These are phyloP conservation scores for Sycophila sp. DNA, from an alignment of 1,140 invertebrate genomes.

Conservation along the genomic window DNA sequence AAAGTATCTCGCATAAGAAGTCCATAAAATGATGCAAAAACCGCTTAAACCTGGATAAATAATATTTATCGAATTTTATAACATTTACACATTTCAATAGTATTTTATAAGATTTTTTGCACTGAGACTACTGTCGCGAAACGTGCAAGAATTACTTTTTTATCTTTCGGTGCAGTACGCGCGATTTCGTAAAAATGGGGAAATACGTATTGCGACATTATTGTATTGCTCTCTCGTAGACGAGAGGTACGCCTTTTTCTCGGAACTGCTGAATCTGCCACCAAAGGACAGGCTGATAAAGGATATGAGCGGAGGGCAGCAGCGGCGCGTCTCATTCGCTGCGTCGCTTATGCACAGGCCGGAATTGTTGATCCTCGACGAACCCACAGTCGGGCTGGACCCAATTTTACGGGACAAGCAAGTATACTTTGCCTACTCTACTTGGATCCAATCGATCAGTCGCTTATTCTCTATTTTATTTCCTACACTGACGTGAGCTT, in stretches of 20 bases:
- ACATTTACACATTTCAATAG: no score
- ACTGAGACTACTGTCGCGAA: no score
- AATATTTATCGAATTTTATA: no score
- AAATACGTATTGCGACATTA: no score
- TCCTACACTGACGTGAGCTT: background rate
- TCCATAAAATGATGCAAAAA: no score
- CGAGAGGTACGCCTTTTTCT: slow-evolving; percentile 75
- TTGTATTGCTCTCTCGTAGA: slow-evolving; percentile 46
- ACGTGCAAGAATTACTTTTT: no score
- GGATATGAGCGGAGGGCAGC: slow-evolving; percentile 86
- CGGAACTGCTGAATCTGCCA: slow-evolving; percentile 79
- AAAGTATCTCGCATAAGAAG: no score
- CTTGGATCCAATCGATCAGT: background rate
- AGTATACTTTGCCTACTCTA: slow-evolving; percentile 46
- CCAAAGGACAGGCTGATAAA: slow-evolving; percentile 71
- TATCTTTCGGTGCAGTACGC: no score
- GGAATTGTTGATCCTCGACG: slow-evolving; percentile 89
- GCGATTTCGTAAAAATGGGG: no score
- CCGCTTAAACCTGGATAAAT: no score
- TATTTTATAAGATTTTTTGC: no score
- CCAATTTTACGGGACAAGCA: slow-evolving; percentile 87
- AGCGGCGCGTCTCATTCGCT: slow-evolving; percentile 87
- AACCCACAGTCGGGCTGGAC: slow-evolving; percentile 93
- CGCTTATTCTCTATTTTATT: background rate
- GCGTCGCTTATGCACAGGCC: slow-evolving; percentile 88